These are phyloP conservation scores for Lithobates pipiens DNA, from an alignment of 2,797 vertebrate species.

Conservation along the genomic window DNA sequence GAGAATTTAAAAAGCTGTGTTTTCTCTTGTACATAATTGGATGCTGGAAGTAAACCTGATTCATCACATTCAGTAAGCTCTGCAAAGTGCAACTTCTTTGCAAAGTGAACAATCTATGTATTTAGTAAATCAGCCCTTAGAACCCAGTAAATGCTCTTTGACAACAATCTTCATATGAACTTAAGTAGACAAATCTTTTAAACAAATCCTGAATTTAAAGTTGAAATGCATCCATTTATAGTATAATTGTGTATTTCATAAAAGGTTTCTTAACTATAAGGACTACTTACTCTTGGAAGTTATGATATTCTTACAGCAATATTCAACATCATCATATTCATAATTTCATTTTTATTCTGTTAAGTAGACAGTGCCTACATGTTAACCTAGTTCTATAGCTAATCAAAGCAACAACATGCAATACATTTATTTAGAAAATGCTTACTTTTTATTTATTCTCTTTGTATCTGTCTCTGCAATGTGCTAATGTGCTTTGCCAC, in stretches of 20 bases:
- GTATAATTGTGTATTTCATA: background rate
- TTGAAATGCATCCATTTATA: background rate
- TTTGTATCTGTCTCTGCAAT: slow-evolving; percentile 24
- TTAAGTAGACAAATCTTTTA: background rate
- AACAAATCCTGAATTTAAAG: background rate
- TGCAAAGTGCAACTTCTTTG: no score
- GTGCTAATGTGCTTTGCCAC: slow-evolving; percentile 12
- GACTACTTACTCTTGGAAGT: background rate
- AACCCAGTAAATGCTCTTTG: background rate
- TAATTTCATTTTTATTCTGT: background rate
- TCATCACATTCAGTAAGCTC: no score
- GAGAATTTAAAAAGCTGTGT: no score
- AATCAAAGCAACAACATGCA: slow-evolving; percentile 7
- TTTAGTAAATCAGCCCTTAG: no score
- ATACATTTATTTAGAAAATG: slow-evolving; percentile 32
- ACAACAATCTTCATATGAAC: background rate
- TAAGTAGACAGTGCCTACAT: background rate
- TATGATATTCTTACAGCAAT: background rate
- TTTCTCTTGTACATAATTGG: no score
- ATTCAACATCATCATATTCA: background rate
- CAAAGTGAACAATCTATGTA: no score
- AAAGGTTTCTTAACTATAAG: background rate
- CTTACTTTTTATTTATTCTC: slow-evolving; percentile 37
- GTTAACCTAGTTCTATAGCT: background rate
- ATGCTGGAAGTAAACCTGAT: no score